Conservation (phyloP, 2,888 invertebrate genomes). For the Azorinus chamasolen region DNA sequence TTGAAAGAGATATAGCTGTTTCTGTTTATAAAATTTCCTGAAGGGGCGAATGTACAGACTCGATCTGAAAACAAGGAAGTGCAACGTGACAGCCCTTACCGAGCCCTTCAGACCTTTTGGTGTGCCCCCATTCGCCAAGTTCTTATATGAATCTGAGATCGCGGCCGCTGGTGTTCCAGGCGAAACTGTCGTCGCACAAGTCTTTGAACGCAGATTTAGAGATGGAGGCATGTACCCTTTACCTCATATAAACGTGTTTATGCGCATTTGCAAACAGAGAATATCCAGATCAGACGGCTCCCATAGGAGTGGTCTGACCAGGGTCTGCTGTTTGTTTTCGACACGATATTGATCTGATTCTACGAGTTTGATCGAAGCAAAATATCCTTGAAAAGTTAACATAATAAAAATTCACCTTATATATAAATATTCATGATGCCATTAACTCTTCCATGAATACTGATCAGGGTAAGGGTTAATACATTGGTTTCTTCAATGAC, state of each 20-base stretch:
- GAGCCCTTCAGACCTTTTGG: constrained; percentile 73
- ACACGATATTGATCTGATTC: too few species aligned
- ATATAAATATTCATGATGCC: constrained; percentile 69
- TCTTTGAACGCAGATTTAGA: constrained; percentile 67
- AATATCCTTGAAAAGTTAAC: too few species aligned
- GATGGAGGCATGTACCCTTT: constrained; percentile 60
- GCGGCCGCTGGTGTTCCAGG: constrained; percentile 73
- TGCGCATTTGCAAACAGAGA: too few species aligned
- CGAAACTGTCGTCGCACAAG: constrained; percentile 69
- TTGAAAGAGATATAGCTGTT: too few species aligned
- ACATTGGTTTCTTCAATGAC: too few species aligned
- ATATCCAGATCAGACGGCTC: too few species aligned
- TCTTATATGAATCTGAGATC: constrained; percentile 67
- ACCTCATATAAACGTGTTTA: too few species aligned
- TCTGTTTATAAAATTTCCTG: too few species aligned
- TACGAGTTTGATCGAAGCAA: too few species aligned
- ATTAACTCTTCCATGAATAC: constrained; percentile 68
- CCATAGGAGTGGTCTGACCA: too few species aligned
- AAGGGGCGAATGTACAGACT: constrained; percentile 75
- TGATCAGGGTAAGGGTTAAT: constrained; percentile 39
- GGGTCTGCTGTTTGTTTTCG: too few species aligned
- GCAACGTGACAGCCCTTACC: constrained; percentile 67
- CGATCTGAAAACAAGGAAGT: constrained; percentile 71
- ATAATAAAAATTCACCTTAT: constrained; percentile 74
- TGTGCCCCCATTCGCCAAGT: constrained; percentile 72